Evolutionary conservation across 2,113 vertebrate genomes (phyloP).

Genomic region (Dipodomys merriami): DNA sequence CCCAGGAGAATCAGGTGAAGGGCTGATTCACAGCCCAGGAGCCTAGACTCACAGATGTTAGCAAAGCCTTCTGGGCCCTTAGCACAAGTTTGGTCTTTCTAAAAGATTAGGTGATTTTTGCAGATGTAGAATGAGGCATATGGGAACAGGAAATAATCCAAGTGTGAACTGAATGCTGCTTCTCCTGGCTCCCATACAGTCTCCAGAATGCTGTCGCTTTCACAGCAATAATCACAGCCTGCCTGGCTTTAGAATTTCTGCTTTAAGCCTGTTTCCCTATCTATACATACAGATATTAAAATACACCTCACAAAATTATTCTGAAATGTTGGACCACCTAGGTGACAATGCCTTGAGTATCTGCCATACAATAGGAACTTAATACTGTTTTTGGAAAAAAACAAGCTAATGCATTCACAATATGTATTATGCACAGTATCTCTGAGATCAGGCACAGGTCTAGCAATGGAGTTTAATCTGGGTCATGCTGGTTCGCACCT

Average conservation of each 20-base stretch:
- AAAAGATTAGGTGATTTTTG: slow-evolving; percentile 27
- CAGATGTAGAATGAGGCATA: background rate
- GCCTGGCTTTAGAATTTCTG: background rate
- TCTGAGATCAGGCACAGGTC: background rate
- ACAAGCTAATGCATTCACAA: background rate
- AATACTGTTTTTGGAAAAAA: background rate
- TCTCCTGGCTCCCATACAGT: background rate
- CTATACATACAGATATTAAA: background rate
- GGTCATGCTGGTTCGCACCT: background rate
- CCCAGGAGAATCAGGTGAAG: background rate
- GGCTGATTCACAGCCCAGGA: background rate
- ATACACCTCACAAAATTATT: background rate
- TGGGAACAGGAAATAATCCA: background rate
- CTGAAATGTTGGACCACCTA: background rate
- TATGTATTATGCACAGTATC: background rate
- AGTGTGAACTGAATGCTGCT: background rate
- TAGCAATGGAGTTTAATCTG: background rate
- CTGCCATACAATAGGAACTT: background rate
- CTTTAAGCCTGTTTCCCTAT: background rate
- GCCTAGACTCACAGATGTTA: fast-evolving
- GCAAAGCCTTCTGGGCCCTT: background rate
- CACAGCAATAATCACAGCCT: background rate
- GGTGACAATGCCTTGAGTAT: background rate
- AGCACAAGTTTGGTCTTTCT: background rate
- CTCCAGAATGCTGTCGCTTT: background rate